Evolutionary conservation across 2,797 vertebrate genomes (phyloP), one percentile per base, ranked within the genome.

Genomic region (Artibeus lituratus): DNA sequence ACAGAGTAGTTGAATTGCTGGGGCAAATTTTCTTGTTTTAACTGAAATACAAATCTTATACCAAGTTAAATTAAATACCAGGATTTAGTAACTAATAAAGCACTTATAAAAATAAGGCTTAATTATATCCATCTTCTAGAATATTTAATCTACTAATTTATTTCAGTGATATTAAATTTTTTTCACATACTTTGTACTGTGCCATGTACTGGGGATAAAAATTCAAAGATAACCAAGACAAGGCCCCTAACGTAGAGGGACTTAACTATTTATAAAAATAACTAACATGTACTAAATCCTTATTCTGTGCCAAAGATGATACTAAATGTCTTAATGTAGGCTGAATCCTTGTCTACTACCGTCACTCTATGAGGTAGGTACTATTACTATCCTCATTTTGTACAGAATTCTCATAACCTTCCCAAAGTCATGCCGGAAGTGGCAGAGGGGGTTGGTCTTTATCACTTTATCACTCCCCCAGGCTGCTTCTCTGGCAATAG

Each of bases 51-150:
- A 93, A 74, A 78, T 72, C 22, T 84, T 53, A 59, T 5, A 74
- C 12, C 10, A 87, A 57, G 53, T 94, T 92, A 94, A 92, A 69
- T 1, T 35, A 94, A 95, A 94, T 83, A 37, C 73, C 21, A 92
- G 24, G 37, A 53, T 70, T 83, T 80, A 44, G 8, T 55, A 94
- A 87, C 65, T 92, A 78, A 83, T 69, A 73, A 83, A 69, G 22
- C 49, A 92, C 55, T 87, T 62, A 73, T 16, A 35, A 73, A 83
- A 82, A 37, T 72, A 87, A 67, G 18, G 1, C 22, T 94, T 86
- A 70, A 87, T 67, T 67, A 53, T 35, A 89, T 24, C 16, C 57
- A 4, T 69, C 8, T 84, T 78, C 21, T 65, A 78, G 85, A 83
- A 73, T 53, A 65, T 35, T 91, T 88, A 78, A 62, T 87, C 39